Evolutionary conservation across 1,140 invertebrate species (phyloP).

Genomic region (Apis dorsata): DNA sequence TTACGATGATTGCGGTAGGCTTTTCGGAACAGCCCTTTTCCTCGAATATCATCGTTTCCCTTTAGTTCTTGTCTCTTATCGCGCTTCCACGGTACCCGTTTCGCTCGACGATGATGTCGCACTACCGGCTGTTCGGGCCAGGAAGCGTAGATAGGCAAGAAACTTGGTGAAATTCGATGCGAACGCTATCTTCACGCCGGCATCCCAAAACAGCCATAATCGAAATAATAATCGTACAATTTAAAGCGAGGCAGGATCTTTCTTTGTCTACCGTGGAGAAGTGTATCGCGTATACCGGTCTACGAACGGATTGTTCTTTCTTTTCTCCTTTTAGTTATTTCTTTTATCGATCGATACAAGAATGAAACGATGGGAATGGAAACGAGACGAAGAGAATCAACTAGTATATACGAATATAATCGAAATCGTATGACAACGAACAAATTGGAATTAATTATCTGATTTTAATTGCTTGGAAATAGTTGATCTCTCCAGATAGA

Average conservation of each 20-base stretch:
- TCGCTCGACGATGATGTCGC: slow-evolving; percentile 37
- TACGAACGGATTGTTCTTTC: no score
- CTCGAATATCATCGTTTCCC: slow-evolving; percentile 55
- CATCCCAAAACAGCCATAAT: slow-evolving; percentile 25
- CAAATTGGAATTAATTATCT: no score
- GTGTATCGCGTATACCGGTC: no score
- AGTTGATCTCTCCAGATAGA: no score
- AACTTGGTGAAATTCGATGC: slow-evolving; percentile 27
- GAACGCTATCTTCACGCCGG: slow-evolving; percentile 1
- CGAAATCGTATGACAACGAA: no score
- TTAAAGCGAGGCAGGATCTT: not conserved
- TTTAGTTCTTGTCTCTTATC: slow-evolving; percentile 56
- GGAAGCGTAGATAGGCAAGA: slow-evolving; percentile 36
- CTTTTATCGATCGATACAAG: no score
- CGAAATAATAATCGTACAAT: slow-evolving; percentile 21
- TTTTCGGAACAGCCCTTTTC: slow-evolving; percentile 57
- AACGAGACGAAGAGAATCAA: no score
- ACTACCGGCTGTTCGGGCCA: slow-evolving; percentile 19
- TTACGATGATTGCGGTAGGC: slow-evolving; percentile 70
- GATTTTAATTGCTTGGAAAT: no score
- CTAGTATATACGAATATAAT: no score
- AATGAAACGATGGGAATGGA: no score
- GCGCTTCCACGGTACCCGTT: slow-evolving; percentile 41
- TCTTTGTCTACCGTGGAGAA: no score
- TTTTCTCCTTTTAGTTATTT: no score